phyloP scores from a whole-genome alignment of 1,140 invertebrate genomes.

The Hycleus phaleratus region DNA sequence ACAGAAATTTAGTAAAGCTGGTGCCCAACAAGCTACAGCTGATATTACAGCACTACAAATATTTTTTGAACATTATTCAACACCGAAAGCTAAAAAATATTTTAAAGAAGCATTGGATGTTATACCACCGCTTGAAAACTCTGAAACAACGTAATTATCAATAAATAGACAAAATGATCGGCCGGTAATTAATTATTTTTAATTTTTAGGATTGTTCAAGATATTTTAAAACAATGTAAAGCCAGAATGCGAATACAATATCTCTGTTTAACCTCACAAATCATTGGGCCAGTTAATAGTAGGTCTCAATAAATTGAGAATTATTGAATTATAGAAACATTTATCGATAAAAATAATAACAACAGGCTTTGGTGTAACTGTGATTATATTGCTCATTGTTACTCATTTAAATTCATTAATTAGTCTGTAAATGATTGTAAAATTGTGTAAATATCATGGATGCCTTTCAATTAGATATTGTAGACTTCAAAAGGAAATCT shows the following conservation, averaged over 20 bases:
- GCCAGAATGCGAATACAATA: slow-evolving; percentile 36
- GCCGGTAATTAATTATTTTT: slow-evolving; percentile 1
- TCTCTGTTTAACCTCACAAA: slow-evolving; percentile 26
- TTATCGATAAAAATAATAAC: no score
- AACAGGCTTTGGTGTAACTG: slow-evolving; percentile 12
- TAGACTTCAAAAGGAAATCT: no score
- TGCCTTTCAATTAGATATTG: no score
- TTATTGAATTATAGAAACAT: no score
- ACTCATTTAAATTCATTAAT: neutral
- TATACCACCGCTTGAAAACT: slow-evolving; percentile 46
- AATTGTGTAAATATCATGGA: no score
- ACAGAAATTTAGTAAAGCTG: slow-evolving; percentile 56
- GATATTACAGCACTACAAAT: slow-evolving; percentile 54
- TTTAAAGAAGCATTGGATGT: slow-evolving; percentile 55
- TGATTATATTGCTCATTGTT: slow-evolving; percentile 15
- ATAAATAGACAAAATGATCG: neutral
- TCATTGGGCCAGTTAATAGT: slow-evolving; percentile 5
- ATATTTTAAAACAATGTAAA: slow-evolving; percentile 34
- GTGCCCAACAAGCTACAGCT: slow-evolving; percentile 59
- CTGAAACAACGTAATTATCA: slow-evolving; percentile 42
- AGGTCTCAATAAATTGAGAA: slow-evolving; percentile 1
- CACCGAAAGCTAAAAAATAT: slow-evolving; percentile 49
- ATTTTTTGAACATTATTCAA: slow-evolving; percentile 46
- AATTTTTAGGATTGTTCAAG: slow-evolving; percentile 31
- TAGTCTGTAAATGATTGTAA: neutral